A percentile compares a stretch with the other conserved stretches of the same genome.
phyloP scores from a whole-genome alignment of 2,888 invertebrate species.

The Cheiracanthium punctorium region DNA sequence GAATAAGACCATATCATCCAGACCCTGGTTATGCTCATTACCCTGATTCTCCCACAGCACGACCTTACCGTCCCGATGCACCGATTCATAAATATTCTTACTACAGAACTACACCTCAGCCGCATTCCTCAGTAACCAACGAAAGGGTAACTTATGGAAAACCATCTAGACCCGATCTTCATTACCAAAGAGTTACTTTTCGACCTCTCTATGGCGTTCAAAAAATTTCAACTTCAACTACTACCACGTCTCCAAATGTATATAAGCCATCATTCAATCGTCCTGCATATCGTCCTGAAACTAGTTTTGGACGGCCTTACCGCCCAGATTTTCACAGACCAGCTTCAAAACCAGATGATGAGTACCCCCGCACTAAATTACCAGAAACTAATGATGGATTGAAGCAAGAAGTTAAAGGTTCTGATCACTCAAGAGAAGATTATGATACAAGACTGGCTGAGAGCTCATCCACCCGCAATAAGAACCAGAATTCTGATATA shows the following conservation, averaged over 20 bases:
- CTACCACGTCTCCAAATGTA: constrained; percentile 14
- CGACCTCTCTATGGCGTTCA: constrained; percentile 17
- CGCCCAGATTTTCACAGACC: constrained; percentile 49
- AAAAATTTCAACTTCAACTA: not conserved
- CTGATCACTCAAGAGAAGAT: constrained; percentile 43
- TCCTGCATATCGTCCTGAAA: constrained; percentile 30
- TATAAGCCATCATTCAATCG: constrained; percentile 43
- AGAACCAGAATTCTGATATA: not conserved
- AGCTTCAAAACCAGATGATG: constrained; percentile 16
- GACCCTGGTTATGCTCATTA: constrained; percentile 42
- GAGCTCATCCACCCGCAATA: not conserved
- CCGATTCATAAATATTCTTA: constrained; percentile 46
- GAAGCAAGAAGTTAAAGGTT: not conserved
- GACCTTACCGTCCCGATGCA: constrained; percentile 59
- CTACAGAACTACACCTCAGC: constrained; percentile 47
- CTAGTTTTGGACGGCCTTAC: constrained; percentile 46
- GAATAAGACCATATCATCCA: constrained; percentile 44
- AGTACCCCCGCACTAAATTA: not conserved
- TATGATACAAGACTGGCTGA: constrained; percentile 54
- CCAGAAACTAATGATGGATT: constrained; percentile 7
- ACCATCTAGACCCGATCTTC: constrained; percentile 37
- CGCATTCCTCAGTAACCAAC: constrained; percentile 36
- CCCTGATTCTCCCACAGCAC: constrained; percentile 4
- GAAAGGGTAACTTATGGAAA: constrained; percentile 23
- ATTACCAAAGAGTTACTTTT: constrained; percentile 24